A percentile compares a stretch with the other conserved stretches of the same genome.
Evolutionary conservation across 23 tunicate genomes (phyloP).

Genomic region (Ciona savignyi): DNA sequence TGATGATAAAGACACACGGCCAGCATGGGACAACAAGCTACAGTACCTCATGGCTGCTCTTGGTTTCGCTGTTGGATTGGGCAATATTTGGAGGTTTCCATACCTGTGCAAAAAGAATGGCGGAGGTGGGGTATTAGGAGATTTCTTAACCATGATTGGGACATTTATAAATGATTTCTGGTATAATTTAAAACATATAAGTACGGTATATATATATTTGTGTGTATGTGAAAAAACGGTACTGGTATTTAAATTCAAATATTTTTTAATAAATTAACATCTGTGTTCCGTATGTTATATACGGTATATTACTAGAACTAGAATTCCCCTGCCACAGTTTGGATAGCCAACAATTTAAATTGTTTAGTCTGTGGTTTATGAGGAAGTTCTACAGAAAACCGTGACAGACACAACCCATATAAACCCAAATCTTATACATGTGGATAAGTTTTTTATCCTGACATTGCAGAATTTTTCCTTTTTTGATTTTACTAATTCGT

Average conservation of each 20-base stretch:
- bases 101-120: conserved; percentile 94
- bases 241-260: no score
- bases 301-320: no score
- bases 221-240: no score
- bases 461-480: background rate
- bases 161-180: no score
- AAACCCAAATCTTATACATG: background rate
- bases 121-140: conserved; percentile 68
- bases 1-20: conserved; percentile 10
- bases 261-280: no score
- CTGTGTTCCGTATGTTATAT: no score
- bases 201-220: no score
- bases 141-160: no score
- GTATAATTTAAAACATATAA: no score
- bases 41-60: conserved; percentile 95
- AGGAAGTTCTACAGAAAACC: no score
- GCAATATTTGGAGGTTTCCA: conserved; percentile 96
- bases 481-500: background rate
- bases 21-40: conserved; percentile 88
- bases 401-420: no score
- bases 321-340: no score
- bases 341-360: background rate
- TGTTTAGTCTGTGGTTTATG: background rate
- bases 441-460: background rate
- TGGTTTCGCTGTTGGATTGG: conserved; percentile 94